Evolutionary conservation across 2,113 vertebrate species (phyloP), one percentile per base, ranked within the genome.

Genomic region (Vireo altiloquus): DNA sequence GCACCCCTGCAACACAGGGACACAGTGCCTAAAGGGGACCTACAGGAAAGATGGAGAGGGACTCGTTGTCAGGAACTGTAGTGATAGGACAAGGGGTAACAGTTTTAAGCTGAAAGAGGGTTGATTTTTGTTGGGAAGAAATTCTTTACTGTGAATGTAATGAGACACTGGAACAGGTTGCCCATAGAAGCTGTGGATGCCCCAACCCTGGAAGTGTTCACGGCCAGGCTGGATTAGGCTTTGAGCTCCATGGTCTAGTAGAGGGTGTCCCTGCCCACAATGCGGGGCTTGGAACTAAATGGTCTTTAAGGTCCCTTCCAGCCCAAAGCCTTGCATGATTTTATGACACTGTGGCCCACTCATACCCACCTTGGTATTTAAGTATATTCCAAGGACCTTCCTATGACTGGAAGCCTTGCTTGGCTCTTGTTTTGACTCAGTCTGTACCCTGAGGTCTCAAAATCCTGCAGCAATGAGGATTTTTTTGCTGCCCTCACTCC

Each of bases 81-180:
- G 33, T 10, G 11, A 23, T 13, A 20, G 33, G 44, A 42, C 0
- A 2, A 66, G 9, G 0, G 1, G 13, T 40, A 66, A 44, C 0
- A 2, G 47, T 8, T 66, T 71, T 47, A 54, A 68, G 19, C 7
- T 77, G 39, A 44, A 76, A 87, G 49, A 54, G 8, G 17, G 17
- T 24, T 75, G 24, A 27, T 70, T 65, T 42, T n/a, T 7, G 9
- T 25, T 2, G 24, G 66, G n/a, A 76, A 82, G 6, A 37, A 70
- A 27, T 56, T 75, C 9, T 92, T 70, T 7, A 19, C 13, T 31
- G 3, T 56, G 30, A n/a, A 18, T 18, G 17, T 20, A 33, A 6
- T 66, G 52, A 70, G n/a, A 1, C 17, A 20, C 13, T 15, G 46
- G 23, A 14, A 19, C 8, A 47, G 37, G 24, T 2, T 71, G 37